Percentiles rank a stretch among this genome's conserved stretches.
phyloP scores from a whole-genome alignment of 2,888 invertebrate species.

The Drosophila buzzatii region DNA sequence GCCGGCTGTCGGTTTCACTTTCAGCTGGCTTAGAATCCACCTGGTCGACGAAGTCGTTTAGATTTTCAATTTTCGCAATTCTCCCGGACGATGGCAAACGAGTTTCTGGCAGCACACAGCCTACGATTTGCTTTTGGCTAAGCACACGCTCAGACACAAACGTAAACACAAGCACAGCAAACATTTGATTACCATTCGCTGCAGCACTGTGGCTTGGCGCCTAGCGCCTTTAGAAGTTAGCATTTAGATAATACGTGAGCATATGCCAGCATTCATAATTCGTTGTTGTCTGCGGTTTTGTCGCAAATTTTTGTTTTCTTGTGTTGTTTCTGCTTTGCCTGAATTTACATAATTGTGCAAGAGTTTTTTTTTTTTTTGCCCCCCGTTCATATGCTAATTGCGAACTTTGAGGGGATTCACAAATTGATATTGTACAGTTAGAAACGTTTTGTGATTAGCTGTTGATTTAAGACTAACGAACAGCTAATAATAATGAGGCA shows the following conservation, averaged over 20 bases:
- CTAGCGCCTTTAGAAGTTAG: conserved; percentile 60
- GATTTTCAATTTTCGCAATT: conserved; percentile 76
- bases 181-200: conserved; percentile 53
- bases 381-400: conserved; percentile 15
- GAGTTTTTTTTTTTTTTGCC: conserved; percentile 2
- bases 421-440: conserved; percentile 25
- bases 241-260: conserved; percentile 29
- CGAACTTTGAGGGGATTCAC: conserved; percentile 13
- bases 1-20: conserved; percentile 66
- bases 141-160: conserved; percentile 24
- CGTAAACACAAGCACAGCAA: conserved; percentile 29
- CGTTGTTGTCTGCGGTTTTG: conserved; percentile 33
- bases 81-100: conserved; percentile 58
- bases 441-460: conserved; percentile 22
- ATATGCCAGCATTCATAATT: conserved; percentile 23
- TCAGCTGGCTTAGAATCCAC: conserved; percentile 77
- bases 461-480: conserved; percentile 39
- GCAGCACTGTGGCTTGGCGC: conserved; percentile 14
- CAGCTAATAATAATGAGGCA: conserved; percentile 29
- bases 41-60: conserved; percentile 48
- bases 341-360: conserved; percentile 54
- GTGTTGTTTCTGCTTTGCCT: not conserved
- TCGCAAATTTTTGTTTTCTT: conserved; percentile 15
- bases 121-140: conserved; percentile 33
- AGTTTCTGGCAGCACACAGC: conserved; percentile 46